Evolutionary conservation across 2,797 vertebrate genomes (phyloP).

Genomic region (Momotus momota): DNA sequence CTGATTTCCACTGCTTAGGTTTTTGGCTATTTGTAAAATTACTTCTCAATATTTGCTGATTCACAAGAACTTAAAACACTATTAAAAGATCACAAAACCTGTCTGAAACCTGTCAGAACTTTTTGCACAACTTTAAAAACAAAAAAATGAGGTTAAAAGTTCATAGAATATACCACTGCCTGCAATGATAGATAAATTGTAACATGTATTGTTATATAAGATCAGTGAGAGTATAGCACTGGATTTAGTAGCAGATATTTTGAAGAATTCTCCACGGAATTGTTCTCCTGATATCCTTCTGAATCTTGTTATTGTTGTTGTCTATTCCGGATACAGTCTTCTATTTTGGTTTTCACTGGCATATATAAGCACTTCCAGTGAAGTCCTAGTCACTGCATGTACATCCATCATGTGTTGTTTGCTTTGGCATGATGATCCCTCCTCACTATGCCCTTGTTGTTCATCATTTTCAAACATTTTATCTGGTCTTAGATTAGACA

Average conservation of each 20-base stretch:
- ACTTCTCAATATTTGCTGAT: not conserved
- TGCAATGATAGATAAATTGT: not conserved
- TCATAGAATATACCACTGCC: not conserved
- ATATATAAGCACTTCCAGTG: not conserved
- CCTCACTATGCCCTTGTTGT: not conserved
- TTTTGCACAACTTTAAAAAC: not conserved
- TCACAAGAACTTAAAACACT: not conserved
- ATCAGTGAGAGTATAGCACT: not conserved
- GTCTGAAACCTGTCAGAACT: not conserved
- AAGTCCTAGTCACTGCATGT: not conserved
- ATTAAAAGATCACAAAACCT: not conserved
- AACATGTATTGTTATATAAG: not conserved
- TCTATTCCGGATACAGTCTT: not conserved
- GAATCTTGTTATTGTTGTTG: not conserved
- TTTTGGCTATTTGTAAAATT: not conserved
- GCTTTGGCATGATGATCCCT: not conserved
- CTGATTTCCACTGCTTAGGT: not conserved
- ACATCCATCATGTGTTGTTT: not conserved
- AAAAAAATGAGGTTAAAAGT: not conserved
- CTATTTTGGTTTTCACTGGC: not conserved
- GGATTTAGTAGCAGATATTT: not conserved
- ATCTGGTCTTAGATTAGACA: not conserved
- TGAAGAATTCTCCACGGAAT: not conserved
- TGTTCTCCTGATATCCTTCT: not conserved
- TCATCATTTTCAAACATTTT: not conserved